A percentile compares a stretch with the other conserved stretches of the same genome.
Conservation (phyloP, 2,797 vertebrate genomes). For the Phrynocephalus guinanensis region DNA sequence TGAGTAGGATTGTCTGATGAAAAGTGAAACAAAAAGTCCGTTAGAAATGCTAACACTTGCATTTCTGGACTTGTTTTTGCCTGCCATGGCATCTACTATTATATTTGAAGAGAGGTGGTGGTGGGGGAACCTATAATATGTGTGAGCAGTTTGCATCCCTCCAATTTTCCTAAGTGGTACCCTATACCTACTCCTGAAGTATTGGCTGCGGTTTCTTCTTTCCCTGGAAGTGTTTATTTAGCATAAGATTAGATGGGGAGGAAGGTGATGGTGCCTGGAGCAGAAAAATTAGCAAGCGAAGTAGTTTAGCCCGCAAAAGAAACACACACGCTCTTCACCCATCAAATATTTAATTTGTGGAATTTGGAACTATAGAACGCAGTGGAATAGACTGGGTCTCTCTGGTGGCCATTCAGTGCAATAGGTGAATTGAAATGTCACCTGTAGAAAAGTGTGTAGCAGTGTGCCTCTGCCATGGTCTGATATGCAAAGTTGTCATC, state of each 20-base stretch:
- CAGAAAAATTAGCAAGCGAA: not conserved
- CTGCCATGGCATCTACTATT: too few species aligned
- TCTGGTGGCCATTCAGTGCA: not conserved
- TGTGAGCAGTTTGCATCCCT: too few species aligned
- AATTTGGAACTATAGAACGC: not conserved
- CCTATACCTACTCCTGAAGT: not conserved
- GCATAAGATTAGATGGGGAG: not conserved
- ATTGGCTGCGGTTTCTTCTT: not conserved
- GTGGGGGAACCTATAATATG: not conserved
- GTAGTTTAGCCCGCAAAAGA: not conserved
- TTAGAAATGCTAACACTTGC: not conserved
- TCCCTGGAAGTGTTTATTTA: not conserved
- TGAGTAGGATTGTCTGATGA: not conserved
- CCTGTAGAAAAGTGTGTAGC: not conserved
- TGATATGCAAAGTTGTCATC: not conserved
- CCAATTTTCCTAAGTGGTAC: not conserved
- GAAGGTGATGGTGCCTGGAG: not conserved
- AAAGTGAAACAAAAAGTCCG: not conserved
- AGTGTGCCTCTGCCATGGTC: not conserved
- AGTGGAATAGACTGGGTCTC: not conserved
- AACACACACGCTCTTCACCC: not conserved
- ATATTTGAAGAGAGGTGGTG: too few species aligned
- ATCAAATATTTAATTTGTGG: not conserved
- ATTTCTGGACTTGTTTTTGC: not conserved
- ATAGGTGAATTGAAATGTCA: not conserved